Base-by-base conservation (phyloP, 92 coral and sea anemone species). In the Zoanthus solanderi region DNA sequence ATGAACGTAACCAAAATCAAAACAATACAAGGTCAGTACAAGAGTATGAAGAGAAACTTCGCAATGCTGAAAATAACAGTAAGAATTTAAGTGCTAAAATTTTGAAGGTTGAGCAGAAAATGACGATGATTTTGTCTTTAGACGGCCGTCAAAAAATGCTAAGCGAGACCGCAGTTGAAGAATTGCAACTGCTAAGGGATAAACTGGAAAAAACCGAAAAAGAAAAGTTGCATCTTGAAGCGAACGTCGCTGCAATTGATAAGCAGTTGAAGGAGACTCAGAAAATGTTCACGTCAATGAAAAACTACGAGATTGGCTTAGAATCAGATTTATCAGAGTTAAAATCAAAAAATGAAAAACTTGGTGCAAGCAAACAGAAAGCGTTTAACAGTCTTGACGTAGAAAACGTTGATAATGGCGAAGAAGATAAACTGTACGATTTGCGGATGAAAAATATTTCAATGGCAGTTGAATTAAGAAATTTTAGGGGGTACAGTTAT, bases 401-500 rank as follows among this genome's bases (percentile, higher is more conserved):
- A 76, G 10, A 31, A 58, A 16, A 87, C 17, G 66, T 83, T 18
- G 31, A 83, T 28, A 87, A 93, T 67, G 82, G 87, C 32, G 72
- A 88, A 61, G 78, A 90, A 34, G 83, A 74, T 15, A 75, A 84
- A 72, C 63, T 81, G 53, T 61, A 86, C 42, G 84, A 85, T 65
- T 68, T 92, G 4, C 66, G 88, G 69, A 89, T 79, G 68, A 92
- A 92, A 46, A 92, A 87, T 44, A 60, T 86, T 15, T 60, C 85
- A 71, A 87, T 92, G 69, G 63, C 90, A 37, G 89, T 77, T 12
- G 95, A 92, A 83, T 67, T 83, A 71, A 87, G 88, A 76, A 87
- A 78, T 31, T 81, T 87, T 72, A 92, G 92, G 73, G 98, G 91
- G 58, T 90, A 89, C 66, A 91, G 87, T 46, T 89, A 93, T 9